phyloP scores from a whole-genome alignment of 2,888 invertebrate genomes.

The Baronia brevicornis region DNA sequence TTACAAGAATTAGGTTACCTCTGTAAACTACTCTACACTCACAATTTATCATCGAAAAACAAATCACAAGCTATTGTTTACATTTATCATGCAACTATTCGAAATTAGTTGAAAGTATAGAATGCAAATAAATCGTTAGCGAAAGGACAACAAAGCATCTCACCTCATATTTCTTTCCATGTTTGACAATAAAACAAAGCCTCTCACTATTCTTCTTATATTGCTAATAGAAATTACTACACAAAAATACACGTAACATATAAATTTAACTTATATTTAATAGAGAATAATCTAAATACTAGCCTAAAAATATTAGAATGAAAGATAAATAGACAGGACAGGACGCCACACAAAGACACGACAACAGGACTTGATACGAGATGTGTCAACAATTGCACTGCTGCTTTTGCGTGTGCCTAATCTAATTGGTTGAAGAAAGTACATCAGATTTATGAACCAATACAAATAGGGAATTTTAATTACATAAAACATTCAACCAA shows the following conservation, averaged over 20 bases:
- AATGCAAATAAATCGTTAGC: constrained; percentile 26
- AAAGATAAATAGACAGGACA: constrained; percentile 57
- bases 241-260: constrained; percentile 26
- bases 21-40: too few relatives aligned
- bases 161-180: constrained; percentile 72
- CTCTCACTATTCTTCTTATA: constrained; percentile 11
- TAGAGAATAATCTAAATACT: constrained; percentile 46
- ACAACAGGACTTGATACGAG: constrained; percentile 21
- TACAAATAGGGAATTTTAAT: too few relatives aligned
- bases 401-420: constrained; percentile 13
- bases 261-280: constrained; percentile 35
- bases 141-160: constrained; percentile 43
- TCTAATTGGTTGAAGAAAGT: constrained; percentile 6
- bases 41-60: too few relatives aligned
- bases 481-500: too few relatives aligned
- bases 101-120: constrained; percentile 34
- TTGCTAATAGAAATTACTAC: constrained; percentile 22
- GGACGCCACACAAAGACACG: constrained; percentile 52
- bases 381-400: constrained; percentile 13
- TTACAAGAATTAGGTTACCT: too few relatives aligned
- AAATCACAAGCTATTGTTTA: constrained; percentile 15
- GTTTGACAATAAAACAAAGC: constrained; percentile 29
- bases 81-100: constrained; percentile 8
- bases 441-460: too few relatives aligned
- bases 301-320: constrained; percentile 43